These are phyloP conservation scores for Bombus confusus DNA, from an alignment of 1,140 invertebrate genomes.

Conservation along the genomic window DNA sequence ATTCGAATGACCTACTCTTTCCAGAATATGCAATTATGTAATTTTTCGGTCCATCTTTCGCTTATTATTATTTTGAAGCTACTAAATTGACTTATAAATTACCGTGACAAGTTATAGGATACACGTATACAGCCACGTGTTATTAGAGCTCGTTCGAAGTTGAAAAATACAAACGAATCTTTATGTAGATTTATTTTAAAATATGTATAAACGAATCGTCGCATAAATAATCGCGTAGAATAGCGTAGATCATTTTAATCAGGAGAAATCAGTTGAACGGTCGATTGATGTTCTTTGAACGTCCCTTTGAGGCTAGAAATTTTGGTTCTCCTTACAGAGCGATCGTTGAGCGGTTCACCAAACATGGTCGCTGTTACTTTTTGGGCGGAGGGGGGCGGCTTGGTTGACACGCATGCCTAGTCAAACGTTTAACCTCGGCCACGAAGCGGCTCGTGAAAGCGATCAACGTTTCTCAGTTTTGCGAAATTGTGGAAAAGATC, in stretches of 20 bases:
- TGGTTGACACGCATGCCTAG: conserved; percentile 78
- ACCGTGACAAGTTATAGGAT: too few relatives aligned
- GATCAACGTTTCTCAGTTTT: conserved; percentile 70
- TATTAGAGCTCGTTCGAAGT: too few relatives aligned
- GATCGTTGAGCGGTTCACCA: conserved; percentile 20
- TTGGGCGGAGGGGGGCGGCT: conserved; percentile 7
- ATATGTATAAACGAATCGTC: background rate
- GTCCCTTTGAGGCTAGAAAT: conserved; percentile 7
- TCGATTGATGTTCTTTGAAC: background rate
- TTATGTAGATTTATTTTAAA: too few relatives aligned
- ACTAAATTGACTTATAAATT: too few relatives aligned
- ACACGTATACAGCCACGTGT: too few relatives aligned
- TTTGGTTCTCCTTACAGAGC: background rate
- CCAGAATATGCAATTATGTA: too few relatives aligned
- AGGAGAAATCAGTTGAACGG: conserved; percentile 26
- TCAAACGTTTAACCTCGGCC: conserved; percentile 79
- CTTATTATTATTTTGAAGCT: too few relatives aligned
- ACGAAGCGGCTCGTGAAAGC: conserved; percentile 74
- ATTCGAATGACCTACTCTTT: background rate
- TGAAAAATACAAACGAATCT: too few relatives aligned
- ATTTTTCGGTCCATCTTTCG: too few relatives aligned
- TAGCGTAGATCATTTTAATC: background rate
- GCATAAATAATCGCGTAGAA: background rate
- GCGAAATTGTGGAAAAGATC: conserved; percentile 69
- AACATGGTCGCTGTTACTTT: conserved; percentile 43